These are phyloP conservation scores for Lysiphlebus fabarum DNA, from an alignment of 1,140 invertebrate genomes.

Conservation along the genomic window DNA sequence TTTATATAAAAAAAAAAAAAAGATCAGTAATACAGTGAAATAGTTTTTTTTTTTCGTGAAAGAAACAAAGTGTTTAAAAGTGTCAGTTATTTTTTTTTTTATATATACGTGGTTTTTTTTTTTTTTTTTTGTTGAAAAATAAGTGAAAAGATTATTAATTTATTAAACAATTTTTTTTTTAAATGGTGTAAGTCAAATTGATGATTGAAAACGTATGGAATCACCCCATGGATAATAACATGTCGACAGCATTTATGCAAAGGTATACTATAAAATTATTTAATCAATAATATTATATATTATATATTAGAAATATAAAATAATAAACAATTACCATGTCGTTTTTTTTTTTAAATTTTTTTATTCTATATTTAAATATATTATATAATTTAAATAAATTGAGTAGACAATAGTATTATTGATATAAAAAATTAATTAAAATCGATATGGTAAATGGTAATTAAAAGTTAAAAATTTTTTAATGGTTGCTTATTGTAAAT, in stretches of 20 bases:
- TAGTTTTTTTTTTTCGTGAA: too few relatives aligned
- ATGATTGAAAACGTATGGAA: constrained; percentile 43
- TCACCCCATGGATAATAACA: constrained; percentile 54
- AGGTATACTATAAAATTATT: constrained; percentile 12
- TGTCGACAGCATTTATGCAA: constrained; percentile 52
- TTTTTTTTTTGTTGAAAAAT: background rate
- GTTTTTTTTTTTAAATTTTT: background rate
- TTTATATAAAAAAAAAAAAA: too few relatives aligned
- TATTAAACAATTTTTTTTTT: too few relatives aligned
- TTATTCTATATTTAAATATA: background rate
- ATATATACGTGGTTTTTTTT: too few relatives aligned
- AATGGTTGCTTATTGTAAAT: too few relatives aligned
- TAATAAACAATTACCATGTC: too few relatives aligned
- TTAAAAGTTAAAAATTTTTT: too few relatives aligned
- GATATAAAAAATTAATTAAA: background rate
- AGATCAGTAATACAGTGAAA: too few relatives aligned
- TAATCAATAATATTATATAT: constrained; percentile 9
- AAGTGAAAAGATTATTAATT: too few relatives aligned
- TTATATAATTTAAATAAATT: background rate
- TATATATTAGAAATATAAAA: background rate
- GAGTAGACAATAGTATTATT: background rate
- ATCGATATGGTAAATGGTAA: background rate
- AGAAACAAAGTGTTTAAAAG: background rate
- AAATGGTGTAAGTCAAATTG: constrained; percentile 3
- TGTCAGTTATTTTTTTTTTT: background rate